phyloP scores from a whole-genome alignment of 2,888 invertebrate species.

The Hoplodrina blanda region DNA sequence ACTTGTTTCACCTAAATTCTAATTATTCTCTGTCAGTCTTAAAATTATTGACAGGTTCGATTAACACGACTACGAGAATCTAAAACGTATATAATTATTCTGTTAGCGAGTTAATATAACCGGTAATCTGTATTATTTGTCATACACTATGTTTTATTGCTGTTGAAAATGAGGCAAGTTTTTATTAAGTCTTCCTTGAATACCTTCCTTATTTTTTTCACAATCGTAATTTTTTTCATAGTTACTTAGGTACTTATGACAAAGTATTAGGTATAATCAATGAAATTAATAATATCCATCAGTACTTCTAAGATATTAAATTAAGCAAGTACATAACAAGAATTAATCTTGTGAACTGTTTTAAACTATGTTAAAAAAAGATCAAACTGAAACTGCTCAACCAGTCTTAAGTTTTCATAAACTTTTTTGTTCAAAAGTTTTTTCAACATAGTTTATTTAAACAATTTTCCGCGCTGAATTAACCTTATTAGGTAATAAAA shows the following conservation, averaged over 20 bases:
- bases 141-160: conserved; percentile 59
- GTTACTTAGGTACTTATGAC: neutral
- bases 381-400: neutral
- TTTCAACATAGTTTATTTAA: neutral
- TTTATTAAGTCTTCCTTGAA: conserved; percentile 34
- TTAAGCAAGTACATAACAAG: neutral
- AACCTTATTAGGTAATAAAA: neutral
- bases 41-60: conserved; percentile 30
- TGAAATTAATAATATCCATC: neutral
- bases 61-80: conserved; percentile 25
- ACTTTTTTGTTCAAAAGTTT: neutral
- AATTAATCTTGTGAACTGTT: neutral
- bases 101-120: conserved; percentile 40
- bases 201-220: conserved; percentile 29
- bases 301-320: neutral
- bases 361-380: neutral
- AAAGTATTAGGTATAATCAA: neutral
- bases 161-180: conserved; percentile 54
- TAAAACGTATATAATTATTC: conserved; percentile 33
- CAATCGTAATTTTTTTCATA: neutral
- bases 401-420: neutral
- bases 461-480: neutral
- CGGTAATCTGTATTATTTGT: conserved; percentile 54
- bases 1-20: conserved; percentile 65
- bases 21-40: conserved; percentile 46